Conservation (phyloP, 2,888 invertebrate species). For the Seira ritae region DNA sequence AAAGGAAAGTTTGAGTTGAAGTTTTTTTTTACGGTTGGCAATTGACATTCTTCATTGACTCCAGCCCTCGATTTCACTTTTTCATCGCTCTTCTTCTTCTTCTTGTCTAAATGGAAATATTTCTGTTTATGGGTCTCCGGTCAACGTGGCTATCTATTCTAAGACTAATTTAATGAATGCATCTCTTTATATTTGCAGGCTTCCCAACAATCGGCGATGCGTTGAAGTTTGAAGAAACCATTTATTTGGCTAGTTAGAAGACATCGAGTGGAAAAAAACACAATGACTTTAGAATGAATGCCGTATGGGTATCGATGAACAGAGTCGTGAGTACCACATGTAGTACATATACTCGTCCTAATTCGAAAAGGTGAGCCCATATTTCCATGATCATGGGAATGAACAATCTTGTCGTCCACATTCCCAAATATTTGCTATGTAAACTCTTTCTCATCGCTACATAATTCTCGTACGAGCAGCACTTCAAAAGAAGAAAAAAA, state of each 20-base stretch:
- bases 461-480: neutral
- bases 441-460: neutral
- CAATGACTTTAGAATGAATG: neutral
- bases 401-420: neutral
- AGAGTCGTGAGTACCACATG: neutral
- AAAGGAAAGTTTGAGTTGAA: conserved; percentile 11
- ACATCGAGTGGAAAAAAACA: neutral
- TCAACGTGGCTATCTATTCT: too few relatives aligned
- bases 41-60: neutral
- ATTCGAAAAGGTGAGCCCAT: neutral
- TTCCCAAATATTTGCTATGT: conserved; percentile 13
- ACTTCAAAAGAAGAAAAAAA: neutral
- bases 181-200: neutral
- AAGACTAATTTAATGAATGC: neutral
- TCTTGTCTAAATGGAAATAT: neutral
- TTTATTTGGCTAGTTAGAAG: neutral
- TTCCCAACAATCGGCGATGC: neutral
- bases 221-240: neutral
- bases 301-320: neutral
- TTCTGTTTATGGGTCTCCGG: too few relatives aligned
- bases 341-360: neutral
- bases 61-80: neutral
- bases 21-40: neutral
- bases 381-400: neutral
- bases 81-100: neutral